Evolutionary conservation across 2,797 vertebrate species (phyloP).

Genomic region (Acomys russatus): DNA sequence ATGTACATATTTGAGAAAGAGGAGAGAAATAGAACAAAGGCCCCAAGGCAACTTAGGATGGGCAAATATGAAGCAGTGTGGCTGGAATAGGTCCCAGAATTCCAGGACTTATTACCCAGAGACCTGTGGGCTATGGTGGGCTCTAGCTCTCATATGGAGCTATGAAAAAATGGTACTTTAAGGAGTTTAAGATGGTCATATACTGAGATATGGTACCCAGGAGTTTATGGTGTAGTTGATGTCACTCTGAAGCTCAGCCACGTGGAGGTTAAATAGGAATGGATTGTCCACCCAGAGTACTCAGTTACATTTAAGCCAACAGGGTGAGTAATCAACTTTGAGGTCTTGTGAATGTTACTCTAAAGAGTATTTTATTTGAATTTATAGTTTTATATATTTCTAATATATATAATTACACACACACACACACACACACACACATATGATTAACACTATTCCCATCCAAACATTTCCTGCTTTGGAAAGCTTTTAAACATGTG

Average conservation of each 20-base stretch:
- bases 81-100: not conserved
- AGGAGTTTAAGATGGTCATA: conserved; percentile 25
- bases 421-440: no score
- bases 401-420: not conserved
- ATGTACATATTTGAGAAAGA: not conserved
- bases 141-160: not conserved
- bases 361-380: conserved; percentile 52
- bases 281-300: not conserved
- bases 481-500: conserved; percentile 13
- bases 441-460: not conserved
- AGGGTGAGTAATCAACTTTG: not conserved
- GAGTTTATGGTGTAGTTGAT: not conserved
- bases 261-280: not conserved
- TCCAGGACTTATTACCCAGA: not conserved
- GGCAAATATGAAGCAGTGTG: not conserved
- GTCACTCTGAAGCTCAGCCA: not conserved
- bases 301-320: conserved; percentile 24
- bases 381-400: not conserved
- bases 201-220: not conserved
- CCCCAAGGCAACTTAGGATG: not conserved
- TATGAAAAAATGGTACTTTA: not conserved
- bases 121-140: not conserved
- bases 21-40: not conserved
- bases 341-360: conserved; percentile 13
- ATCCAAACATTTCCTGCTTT: conserved; percentile 40